Conservation (phyloP, 2,797 vertebrate species). For the Notamacropus eugenii region DNA sequence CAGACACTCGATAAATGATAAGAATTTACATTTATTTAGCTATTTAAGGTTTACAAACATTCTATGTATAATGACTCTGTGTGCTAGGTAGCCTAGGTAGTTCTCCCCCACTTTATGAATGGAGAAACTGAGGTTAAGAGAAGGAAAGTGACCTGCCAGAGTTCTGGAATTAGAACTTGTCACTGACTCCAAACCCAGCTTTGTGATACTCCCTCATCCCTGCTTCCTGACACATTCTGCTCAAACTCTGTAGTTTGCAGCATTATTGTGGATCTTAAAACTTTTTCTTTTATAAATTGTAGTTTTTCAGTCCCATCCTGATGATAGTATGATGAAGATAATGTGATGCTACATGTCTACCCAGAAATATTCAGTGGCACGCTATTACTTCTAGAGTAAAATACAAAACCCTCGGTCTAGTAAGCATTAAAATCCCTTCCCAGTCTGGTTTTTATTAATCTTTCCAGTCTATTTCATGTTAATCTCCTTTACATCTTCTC, state of each 20-base stretch:
- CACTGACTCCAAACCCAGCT: background rate
- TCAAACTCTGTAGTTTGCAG: background rate
- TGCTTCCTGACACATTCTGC: background rate
- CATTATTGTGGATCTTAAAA: background rate
- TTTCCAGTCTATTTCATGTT: background rate
- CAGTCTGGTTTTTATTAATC: background rate
- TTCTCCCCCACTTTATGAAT: background rate
- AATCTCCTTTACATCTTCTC: background rate
- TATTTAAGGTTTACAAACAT: background rate
- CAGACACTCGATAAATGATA: background rate
- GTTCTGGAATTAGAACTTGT: background rate
- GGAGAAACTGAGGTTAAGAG: background rate
- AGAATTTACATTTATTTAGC: background rate
- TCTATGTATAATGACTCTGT: background rate
- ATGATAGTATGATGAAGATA: background rate
- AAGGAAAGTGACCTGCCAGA: background rate
- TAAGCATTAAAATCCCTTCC: background rate
- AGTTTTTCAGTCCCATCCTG: background rate
- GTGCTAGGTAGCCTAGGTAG: background rate
- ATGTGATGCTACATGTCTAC: background rate
- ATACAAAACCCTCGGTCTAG: background rate
- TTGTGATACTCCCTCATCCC: background rate
- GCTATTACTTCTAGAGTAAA: background rate
- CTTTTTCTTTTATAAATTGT: background rate
- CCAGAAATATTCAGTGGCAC: background rate